Evolutionary conservation across 2,888 invertebrate genomes (phyloP), one percentile per base, ranked within the genome.

Genomic region (Hirtodrosophila trivittata): DNA sequence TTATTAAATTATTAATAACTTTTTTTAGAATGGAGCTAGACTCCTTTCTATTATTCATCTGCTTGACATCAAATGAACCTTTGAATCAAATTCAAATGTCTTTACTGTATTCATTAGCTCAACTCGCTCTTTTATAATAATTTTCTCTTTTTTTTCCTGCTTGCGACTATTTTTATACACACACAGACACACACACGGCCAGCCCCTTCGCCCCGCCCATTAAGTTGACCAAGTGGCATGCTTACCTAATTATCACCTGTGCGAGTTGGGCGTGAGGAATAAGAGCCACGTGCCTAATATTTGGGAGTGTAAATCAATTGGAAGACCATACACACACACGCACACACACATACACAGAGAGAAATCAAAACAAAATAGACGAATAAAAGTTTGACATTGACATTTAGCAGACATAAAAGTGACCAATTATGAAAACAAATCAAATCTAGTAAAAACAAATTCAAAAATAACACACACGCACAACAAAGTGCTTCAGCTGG

Each of bases 151-250:
- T 43, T 14, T 49, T 10, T 12, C 7, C 32, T 41, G 6, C 26
- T 30, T 47, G 12, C 49, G 46, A 42, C 42, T 66, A 54, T 60
- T 66, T 46, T 33, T 50, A 42, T 66, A 42, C 18, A 42, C 12
- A 49, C 33, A 10, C 30, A 37, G 16, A 35, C 16, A 21, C 12
- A n/a, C n/a, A n/a, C n/a, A n/a, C 25, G 25, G 4, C 25, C 25
- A 1, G n/a, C 28, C 28, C 28, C 28, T 28, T 28, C 9, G 9
- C 9, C 7, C 28, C 1, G 28, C 12, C 50, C 28, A 14, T 39
- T 30, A 37, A 55, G 52, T 64, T 59, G 43, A 50, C 45, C 64
- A 56, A 67, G 52, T 77, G 86, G 73, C 86, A 78, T 83, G 80
- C 80, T 62, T 68, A 64, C 38, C 47, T 16, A 50, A 70, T 86